Conservation (phyloP, 1,140 invertebrate genomes). For the Samia ricini region DNA sequence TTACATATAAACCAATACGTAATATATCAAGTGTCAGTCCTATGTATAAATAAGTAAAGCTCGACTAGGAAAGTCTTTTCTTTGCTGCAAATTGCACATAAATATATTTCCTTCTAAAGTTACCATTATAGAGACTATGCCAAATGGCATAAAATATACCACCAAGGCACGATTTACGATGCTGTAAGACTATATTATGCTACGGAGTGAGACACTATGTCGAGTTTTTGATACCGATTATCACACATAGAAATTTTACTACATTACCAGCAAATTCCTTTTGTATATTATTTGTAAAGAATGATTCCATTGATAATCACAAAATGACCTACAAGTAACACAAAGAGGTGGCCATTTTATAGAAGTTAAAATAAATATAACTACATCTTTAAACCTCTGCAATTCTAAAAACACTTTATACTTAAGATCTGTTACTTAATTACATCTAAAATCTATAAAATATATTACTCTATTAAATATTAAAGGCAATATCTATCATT, state of each 20-base stretch:
- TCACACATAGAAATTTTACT: too few species aligned
- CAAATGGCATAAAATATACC: too few species aligned
- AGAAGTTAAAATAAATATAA: slow-evolving; percentile 53
- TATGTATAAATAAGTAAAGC: background rate
- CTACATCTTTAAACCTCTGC: slow-evolving; percentile 62
- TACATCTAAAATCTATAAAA: slow-evolving; percentile 71
- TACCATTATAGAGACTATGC: too few species aligned
- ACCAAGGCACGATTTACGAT: too few species aligned
- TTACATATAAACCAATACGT: slow-evolving; percentile 31
- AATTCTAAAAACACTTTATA: slow-evolving; percentile 58
- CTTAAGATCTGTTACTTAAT: slow-evolving; percentile 64
- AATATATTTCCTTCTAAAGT: too few species aligned
- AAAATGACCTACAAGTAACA: slow-evolving; percentile 16
- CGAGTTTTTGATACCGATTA: too few species aligned
- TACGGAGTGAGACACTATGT: too few species aligned
- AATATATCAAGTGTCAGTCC: background rate
- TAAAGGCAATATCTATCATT: slow-evolving; percentile 77
- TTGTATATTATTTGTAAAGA: too few species aligned
- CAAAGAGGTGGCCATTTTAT: slow-evolving; percentile 17
- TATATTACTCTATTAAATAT: slow-evolving; percentile 78
- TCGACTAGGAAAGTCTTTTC: too few species aligned
- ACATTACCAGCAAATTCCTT: too few species aligned
- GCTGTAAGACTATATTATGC: too few species aligned
- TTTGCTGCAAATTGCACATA: too few species aligned
- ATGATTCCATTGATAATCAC: background rate